Evolutionary conservation across 2,113 vertebrate species (phyloP), one percentile per base, ranked within the genome.

Genomic region (Miniopterus natalensis): DNA sequence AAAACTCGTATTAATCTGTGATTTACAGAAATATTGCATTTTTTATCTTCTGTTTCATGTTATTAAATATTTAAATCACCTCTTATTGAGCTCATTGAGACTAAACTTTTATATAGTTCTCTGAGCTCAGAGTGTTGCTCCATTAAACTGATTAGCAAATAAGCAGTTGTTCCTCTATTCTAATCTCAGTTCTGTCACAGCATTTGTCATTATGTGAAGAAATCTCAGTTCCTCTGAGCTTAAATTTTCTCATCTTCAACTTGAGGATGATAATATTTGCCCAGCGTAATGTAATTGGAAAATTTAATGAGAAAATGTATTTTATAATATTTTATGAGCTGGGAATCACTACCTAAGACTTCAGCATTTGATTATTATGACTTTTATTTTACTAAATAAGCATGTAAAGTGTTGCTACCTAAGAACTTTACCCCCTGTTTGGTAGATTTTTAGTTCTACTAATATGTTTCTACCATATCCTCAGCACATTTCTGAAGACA

Each of bases 301-400:
- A 70, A 25, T 81, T 66, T 81, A 95, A 70, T 88, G 15, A 86
- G 40, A 90, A 88, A 89, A 40, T 73, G 6, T 57, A 59, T 83
- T 88, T 75, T 88, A 61, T 11, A 74, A 2, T 88, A 42, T 70
- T 86, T 77, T 91, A 74, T 93, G 57, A 95, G n/a, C n/a, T 94
- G 29, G 15, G 15, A 55, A 75, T 95, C 36, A 92, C 25, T 85
- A 11, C 3, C 5, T 70, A 74, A 77, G 36, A 86, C 15, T 70
- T 40, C 2, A 79, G 40, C 27, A n/a, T 78, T 92, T 92, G 29
- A 23, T 29, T 90, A 74, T 86, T 89, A 55, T 65, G 11, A 51
- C 25, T 57, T 95, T n/a, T 31, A 20, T 84, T 81, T 85, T 71
- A 40, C 40, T 86, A 29, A 65, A 12, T 51, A 63, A 94, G 20